Percentiles rank a stretch among this genome's conserved stretches.
Conservation (phyloP, 2,797 vertebrate genomes). For the Sebastes melanostomus region DNA sequence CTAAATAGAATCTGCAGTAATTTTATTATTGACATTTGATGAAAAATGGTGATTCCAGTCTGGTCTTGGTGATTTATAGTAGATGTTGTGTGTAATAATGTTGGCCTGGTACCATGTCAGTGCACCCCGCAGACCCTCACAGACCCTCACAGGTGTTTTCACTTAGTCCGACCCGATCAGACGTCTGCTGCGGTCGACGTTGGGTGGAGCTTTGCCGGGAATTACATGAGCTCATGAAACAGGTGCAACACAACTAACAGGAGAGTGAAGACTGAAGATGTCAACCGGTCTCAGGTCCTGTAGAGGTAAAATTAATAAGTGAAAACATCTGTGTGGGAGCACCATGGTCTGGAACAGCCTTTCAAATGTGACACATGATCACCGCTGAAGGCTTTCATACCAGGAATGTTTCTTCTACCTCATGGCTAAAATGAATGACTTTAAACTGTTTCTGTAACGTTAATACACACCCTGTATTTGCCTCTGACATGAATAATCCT, state of each 20-base stretch:
- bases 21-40: background rate
- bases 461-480: background rate
- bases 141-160: background rate
- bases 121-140: too few relatives aligned
- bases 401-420: background rate
- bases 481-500: background rate
- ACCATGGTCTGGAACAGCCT: background rate
- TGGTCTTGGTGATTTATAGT: background rate
- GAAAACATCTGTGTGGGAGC: background rate
- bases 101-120: too few relatives aligned
- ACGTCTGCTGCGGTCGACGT: background rate
- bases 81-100: background rate
- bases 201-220: background rate
- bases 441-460: background rate
- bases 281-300: background rate
- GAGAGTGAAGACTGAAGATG: background rate
- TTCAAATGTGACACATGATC: background rate
- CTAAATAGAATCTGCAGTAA: background rate
- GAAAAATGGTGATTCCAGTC: background rate
- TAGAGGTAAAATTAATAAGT: background rate
- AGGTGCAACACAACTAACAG: background rate
- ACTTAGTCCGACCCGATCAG: background rate
- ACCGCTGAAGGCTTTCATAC: background rate
- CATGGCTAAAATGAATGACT: background rate
- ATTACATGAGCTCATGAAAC: background rate